A percentile compares a stretch with the other conserved stretches of the same genome.
phyloP scores from a whole-genome alignment of 2,888 invertebrate genomes.

The Diplazon laetatorius region DNA sequence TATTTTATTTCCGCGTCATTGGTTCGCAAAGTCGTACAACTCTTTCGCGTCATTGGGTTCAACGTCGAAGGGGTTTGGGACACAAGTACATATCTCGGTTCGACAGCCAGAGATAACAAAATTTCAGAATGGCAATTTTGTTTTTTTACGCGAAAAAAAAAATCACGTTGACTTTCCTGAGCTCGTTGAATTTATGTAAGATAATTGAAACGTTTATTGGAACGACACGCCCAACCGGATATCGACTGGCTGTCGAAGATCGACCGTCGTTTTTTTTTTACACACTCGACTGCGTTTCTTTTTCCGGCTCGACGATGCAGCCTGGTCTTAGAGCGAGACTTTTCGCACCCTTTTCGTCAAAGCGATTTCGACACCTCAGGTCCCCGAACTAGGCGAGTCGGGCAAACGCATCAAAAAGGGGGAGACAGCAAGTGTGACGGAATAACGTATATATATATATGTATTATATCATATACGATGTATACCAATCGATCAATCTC shows the following conservation, averaged over 20 bases:
- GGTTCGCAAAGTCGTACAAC: conserved; percentile 24
- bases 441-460: neutral
- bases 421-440: conserved; percentile 53
- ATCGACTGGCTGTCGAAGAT: conserved; percentile 8
- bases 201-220: conserved; percentile 42
- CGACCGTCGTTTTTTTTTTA: conserved; percentile 37
- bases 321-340: neutral
- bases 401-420: conserved; percentile 41
- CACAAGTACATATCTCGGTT: conserved; percentile 8
- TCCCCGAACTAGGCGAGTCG: conserved; percentile 24
- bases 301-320: conserved; percentile 30
- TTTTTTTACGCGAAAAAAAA: no score
- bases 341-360: conserved; percentile 36
- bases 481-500: conserved; percentile 2
- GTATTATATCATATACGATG: neutral
- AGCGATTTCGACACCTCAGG: conserved; percentile 25
- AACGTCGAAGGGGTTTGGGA: conserved; percentile 26
- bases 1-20: conserved; percentile 3
- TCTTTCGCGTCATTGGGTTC: conserved; percentile 61
- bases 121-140: no score
- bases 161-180: no score
- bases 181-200: conserved; percentile 2
- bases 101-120: conserved; percentile 2
- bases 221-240: conserved; percentile 36
- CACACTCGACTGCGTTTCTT: conserved; percentile 13